A percentile compares a stretch with the other conserved stretches of the same genome.
Evolutionary conservation across 92 coral and sea anemone genomes (phyloP).

Genomic region (Paragorgia papillata): DNA sequence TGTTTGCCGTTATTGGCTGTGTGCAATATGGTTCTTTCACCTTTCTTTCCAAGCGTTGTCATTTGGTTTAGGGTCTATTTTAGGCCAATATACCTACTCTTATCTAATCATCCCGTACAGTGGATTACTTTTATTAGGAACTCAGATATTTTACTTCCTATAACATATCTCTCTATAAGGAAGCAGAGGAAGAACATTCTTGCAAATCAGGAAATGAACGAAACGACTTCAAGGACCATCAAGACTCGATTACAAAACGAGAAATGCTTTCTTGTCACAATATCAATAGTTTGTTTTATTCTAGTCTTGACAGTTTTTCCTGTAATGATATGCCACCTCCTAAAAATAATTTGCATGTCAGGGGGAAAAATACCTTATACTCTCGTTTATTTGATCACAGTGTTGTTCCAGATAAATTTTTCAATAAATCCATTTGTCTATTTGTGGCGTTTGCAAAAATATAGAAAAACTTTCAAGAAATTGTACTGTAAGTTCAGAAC

Average conservation of each 20-base stretch:
- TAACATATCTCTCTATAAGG: neutral
- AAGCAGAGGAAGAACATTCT: neutral
- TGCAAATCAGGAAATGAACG: neutral
- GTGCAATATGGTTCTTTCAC: neutral
- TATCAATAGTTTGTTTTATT: neutral
- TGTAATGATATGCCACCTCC: neutral
- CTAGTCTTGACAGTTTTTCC: neutral
- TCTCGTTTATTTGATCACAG: too few species aligned
- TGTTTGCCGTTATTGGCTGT: conserved; percentile 7
- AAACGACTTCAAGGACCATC: neutral
- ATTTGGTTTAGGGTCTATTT: neutral
- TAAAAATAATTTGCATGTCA: too few species aligned
- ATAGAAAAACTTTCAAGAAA: too few species aligned
- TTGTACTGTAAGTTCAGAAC: too few species aligned
- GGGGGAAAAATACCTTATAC: too few species aligned
- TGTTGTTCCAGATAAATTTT: too few species aligned
- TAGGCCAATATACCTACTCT: too few species aligned
- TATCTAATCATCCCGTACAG: neutral
- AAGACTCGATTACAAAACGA: neutral
- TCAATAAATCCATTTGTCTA: too few species aligned
- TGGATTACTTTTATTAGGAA: neutral
- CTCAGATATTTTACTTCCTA: neutral
- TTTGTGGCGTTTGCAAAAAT: too few species aligned
- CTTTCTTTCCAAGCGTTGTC: too few species aligned
- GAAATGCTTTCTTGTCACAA: conserved; percentile 8